These are phyloP conservation scores for Conistra vaccinii DNA, from an alignment of 2,888 invertebrate genomes.

Conservation along the genomic window DNA sequence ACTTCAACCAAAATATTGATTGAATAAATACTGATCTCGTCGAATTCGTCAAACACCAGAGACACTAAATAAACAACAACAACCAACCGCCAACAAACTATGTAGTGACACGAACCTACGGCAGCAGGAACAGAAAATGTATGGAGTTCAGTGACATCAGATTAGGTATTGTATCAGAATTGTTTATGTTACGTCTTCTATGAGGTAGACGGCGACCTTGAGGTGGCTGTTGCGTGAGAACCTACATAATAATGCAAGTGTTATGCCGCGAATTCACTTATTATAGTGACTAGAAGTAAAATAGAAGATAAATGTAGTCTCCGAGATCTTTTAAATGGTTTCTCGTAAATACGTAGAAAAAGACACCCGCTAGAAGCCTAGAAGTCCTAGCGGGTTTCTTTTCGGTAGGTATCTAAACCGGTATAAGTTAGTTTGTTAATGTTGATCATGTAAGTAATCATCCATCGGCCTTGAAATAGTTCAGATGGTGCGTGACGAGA, in stretches of 20 bases:
- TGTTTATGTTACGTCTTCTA: conserved; percentile 3
- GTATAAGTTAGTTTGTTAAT: conserved; percentile 13
- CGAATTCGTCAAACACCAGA: too few species aligned
- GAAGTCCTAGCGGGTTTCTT: not conserved
- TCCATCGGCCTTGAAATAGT: conserved; percentile 18
- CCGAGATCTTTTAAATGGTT: not conserved
- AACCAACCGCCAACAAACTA: not conserved
- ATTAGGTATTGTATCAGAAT: conserved; percentile 13
- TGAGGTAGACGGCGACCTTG: conserved; percentile 14
- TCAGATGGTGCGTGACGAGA: conserved; percentile 32
- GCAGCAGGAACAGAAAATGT: not conserved
- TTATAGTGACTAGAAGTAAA: not conserved
- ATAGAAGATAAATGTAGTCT: not conserved
- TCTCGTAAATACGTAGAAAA: not conserved
- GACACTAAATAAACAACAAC: not conserved
- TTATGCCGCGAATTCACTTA: not conserved
- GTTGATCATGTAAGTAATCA: conserved; percentile 19
- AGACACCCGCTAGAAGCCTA: not conserved
- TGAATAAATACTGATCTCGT: not conserved
- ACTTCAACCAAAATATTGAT: not conserved
- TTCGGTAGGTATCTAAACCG: too few species aligned
- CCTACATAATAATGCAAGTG: conserved; percentile 3
- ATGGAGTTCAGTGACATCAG: conserved; percentile 10
- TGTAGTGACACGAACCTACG: not conserved
- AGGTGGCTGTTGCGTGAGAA: conserved; percentile 7